Evolutionary conservation across 2,113 vertebrate species (phyloP).

Genomic region (Macquaria australasica): DNA sequence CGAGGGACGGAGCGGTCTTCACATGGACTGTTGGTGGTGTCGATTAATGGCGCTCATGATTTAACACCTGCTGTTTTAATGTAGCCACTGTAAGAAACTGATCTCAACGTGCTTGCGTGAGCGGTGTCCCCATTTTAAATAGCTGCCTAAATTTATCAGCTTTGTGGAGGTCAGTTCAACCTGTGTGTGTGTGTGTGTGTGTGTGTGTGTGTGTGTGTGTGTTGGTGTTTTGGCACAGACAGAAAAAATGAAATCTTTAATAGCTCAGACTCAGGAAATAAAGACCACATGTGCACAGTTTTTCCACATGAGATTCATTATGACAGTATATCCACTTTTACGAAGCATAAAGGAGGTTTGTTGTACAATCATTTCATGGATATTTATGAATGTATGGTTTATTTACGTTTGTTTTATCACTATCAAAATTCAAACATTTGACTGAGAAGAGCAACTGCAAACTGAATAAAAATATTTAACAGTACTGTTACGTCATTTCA

Average conservation of each 20-base stretch:
- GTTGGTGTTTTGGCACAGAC: conserved; percentile 47
- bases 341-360: background rate
- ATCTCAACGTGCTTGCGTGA: conserved; percentile 85
- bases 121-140: conserved; percentile 83
- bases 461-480: background rate
- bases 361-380: background rate
- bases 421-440: background rate
- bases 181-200: conserved; percentile 35
- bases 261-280: background rate
- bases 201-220: background rate
- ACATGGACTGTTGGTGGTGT: conserved; percentile 21
- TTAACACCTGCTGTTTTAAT: conserved; percentile 89
- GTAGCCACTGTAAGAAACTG: conserved; percentile 86
- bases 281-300: background rate
- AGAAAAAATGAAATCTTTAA: conserved; percentile 13
- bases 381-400: background rate
- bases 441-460: background rate
- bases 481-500: background rate
- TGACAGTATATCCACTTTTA: background rate
- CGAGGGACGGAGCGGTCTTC: conserved; percentile 33
- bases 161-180: conserved; percentile 81
- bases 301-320: background rate
- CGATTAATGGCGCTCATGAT: conserved; percentile 87
- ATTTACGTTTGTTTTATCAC: background rate
- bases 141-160: conserved; percentile 88